A percentile compares a stretch with the other conserved stretches of the same genome.
phyloP scores from a whole-genome alignment of 2,797 vertebrate genomes.

The Acrocephalus scirpaceus region DNA sequence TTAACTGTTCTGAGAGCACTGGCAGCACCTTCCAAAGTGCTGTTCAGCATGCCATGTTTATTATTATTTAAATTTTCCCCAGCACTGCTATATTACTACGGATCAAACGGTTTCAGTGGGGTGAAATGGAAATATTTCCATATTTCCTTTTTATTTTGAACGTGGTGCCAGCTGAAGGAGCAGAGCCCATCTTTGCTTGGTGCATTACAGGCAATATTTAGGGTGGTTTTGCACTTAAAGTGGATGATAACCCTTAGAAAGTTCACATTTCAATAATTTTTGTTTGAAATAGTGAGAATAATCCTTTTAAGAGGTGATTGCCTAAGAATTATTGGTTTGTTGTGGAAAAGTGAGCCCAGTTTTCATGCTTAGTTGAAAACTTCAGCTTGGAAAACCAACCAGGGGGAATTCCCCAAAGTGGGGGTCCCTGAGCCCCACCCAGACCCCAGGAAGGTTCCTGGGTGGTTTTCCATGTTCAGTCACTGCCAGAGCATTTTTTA shows the following conservation, averaged over 20 bases:
- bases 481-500: accelerated
- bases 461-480: accelerated
- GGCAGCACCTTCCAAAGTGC: conserved; percentile 59
- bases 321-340: not conserved
- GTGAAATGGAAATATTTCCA: conserved; percentile 78
- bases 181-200: conserved; percentile 28
- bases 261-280: not conserved
- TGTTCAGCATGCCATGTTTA: conserved; percentile 53
- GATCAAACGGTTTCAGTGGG: conserved; percentile 70
- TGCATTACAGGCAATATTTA: conserved; percentile 50
- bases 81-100: conserved; percentile 42
- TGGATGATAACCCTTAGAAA: not conserved
- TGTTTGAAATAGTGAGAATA: not conserved
- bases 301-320: not conserved
- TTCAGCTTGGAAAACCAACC: accelerated
- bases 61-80: conserved; percentile 68
- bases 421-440: not conserved
- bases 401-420: accelerated
- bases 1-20: conserved; percentile 64
- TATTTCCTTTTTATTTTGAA: conserved; percentile 77
- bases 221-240: not conserved
- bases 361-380: not conserved
- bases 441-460: accelerated
- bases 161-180: conserved; percentile 28
- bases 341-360: not conserved